Conservation (phyloP, 1,140 invertebrate genomes). For the Drosophila orosa region DNA sequence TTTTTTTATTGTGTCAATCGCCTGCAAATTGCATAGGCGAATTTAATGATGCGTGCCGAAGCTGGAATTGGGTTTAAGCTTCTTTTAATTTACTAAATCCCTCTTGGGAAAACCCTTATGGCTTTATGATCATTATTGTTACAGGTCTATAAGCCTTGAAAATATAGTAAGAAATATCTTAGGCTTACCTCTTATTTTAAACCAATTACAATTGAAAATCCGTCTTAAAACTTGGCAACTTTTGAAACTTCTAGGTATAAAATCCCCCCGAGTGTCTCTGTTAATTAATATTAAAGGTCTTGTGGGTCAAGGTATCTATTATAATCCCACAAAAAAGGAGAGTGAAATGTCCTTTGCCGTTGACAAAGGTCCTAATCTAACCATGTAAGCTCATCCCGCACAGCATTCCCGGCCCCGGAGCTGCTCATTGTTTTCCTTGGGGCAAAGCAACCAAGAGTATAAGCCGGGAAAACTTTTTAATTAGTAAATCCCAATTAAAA, state of each 20-base stretch:
- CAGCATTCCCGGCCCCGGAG: not conserved
- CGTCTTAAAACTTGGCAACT: not conserved
- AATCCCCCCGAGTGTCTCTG: not conserved
- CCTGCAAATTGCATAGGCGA: slow-evolving; percentile 59
- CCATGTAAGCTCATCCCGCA: slow-evolving; percentile 10
- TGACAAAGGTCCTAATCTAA: slow-evolving; percentile 38
- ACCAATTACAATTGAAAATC: slow-evolving; percentile 4
- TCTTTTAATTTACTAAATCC: slow-evolving; percentile 6
- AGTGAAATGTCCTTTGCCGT: not conserved
- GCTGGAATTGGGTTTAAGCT: slow-evolving; percentile 15
- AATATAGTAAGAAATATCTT: not conserved
- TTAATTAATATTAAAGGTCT: slow-evolving; percentile 23
- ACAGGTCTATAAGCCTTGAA: not conserved
- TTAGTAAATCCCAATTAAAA: slow-evolving; percentile 79
- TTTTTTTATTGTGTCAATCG: slow-evolving; percentile 48
- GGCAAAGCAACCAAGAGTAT: slow-evolving; percentile 19
- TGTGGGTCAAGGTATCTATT: slow-evolving; percentile 15
- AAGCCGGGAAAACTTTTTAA: slow-evolving; percentile 64
- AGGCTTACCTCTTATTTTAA: not conserved
- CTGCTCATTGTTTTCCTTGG: slow-evolving; percentile 38
- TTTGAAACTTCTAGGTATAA: not conserved
- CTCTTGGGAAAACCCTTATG: not conserved
- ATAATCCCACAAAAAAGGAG: slow-evolving; percentile 16
- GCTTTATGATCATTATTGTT: not conserved
- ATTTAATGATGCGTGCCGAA: slow-evolving; percentile 44